These are phyloP conservation scores for Armadillidium nasatum DNA, from an alignment of 1,140 invertebrate genomes.

Conservation along the genomic window DNA sequence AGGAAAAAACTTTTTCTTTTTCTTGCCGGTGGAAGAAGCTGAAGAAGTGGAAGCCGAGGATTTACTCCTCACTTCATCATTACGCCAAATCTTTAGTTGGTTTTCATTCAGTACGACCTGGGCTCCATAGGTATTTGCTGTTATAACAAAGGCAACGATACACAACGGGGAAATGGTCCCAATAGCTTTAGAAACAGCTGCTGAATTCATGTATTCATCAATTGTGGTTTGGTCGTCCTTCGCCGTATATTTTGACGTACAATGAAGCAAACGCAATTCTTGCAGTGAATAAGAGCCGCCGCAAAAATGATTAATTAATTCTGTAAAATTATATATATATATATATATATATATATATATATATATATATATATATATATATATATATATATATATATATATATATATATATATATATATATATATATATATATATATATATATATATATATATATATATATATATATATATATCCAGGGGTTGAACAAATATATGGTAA, in stretches of 20 bases:
- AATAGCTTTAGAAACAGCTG: background rate
- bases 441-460: too few species aligned
- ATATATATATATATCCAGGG: too few species aligned
- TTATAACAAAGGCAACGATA: background rate
- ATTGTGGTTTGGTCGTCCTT: background rate
- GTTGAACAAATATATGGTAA: too few species aligned
- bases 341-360: too few species aligned
- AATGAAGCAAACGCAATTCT: background rate
- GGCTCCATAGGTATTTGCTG: background rate
- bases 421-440: too few species aligned
- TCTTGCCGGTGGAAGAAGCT: too few species aligned
- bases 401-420: too few species aligned
- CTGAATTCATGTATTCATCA: background rate
- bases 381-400: too few species aligned
- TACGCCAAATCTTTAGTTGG: background rate
- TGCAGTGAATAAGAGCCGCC: background rate
- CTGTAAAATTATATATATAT: background rate
- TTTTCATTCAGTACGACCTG: background rate
- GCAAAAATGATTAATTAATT: background rate
- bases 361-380: too few species aligned
- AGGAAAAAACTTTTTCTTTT: too few species aligned
- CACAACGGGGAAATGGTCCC: background rate
- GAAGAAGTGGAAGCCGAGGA: too few species aligned
- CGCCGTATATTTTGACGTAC: background rate
- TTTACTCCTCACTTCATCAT: background rate